Evolutionary conservation across 1,140 invertebrate species (phyloP).

Genomic region (Eriocheir sinensis): DNA sequence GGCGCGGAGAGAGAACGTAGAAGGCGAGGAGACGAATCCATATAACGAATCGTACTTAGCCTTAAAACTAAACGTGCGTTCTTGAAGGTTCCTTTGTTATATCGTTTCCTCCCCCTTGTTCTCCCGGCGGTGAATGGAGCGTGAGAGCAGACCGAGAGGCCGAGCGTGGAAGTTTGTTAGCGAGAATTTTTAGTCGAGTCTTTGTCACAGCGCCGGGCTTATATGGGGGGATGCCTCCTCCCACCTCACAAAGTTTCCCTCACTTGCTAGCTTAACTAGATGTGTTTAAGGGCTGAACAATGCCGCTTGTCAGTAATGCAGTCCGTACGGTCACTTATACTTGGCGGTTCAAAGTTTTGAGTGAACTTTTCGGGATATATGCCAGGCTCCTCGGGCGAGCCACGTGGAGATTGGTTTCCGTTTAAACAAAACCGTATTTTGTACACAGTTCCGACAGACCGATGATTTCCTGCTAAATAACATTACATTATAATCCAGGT

Average conservation of each 20-base stretch:
- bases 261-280: conserved; percentile 5
- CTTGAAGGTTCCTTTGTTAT: conserved; percentile 37
- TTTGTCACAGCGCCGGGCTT: conserved; percentile 6
- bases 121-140: conserved; percentile 18
- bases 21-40: neutral
- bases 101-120: neutral
- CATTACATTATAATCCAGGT: conserved; percentile 15
- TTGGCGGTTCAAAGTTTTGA: conserved; percentile 14
- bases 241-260: neutral
- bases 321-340: neutral
- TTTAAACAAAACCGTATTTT: neutral
- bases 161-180: conserved; percentile 13
- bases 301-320: neutral
- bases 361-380: neutral
- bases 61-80: conserved; percentile 11
- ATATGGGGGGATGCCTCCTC: neutral
- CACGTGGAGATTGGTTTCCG: neutral
- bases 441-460: neutral
- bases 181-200: conserved; percentile 36
- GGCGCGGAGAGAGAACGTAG: neutral
- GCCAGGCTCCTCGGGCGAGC: neutral
- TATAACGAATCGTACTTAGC: conserved; percentile 49
- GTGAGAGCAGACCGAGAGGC: conserved; percentile 9
- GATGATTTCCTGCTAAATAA: neutral
- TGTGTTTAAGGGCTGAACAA: neutral